Percentiles rank a stretch among this genome's conserved stretches.
Conservation (phyloP, 2,888 invertebrate species). For the Augiades crinisus region DNA sequence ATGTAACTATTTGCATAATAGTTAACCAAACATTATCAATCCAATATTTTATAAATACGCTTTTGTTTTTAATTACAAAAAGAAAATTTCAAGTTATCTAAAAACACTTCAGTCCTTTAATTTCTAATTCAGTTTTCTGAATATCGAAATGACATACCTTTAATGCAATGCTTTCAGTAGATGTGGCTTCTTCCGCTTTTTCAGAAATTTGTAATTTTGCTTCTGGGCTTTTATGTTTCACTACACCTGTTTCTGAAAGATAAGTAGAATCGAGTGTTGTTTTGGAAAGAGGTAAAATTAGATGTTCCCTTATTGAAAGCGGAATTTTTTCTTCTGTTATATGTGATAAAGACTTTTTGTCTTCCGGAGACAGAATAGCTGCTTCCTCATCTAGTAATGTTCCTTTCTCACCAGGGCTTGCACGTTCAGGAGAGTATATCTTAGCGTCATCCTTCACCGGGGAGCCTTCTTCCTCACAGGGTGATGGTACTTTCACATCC, state of each 20-base stretch:
- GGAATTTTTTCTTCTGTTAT: too few relatives aligned
- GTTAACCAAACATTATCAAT: too few relatives aligned
- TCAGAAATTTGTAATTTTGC: not conserved
- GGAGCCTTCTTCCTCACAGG: not conserved
- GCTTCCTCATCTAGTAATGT: not conserved
- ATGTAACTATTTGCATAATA: too few relatives aligned
- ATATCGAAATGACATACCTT: too few relatives aligned
- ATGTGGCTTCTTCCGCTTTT: slow-evolving; percentile 6
- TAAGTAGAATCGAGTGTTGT: not conserved
- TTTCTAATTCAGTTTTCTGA: too few relatives aligned
- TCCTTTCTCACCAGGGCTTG: not conserved
- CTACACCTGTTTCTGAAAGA: not conserved
- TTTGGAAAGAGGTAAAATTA: not conserved
- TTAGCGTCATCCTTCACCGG: not conserved
- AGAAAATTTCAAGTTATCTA: too few relatives aligned
- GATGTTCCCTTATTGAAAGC: not conserved
- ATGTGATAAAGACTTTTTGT: too few relatives aligned
- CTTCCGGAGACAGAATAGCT: too few relatives aligned
- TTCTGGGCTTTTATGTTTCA: not conserved
- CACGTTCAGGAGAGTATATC: not conserved
- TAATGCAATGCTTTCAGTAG: too few relatives aligned
- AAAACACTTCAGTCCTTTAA: too few relatives aligned
- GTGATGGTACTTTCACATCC: not conserved
- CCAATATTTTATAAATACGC: too few relatives aligned
- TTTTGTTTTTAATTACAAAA: too few relatives aligned